Evolutionary conservation across 1,140 invertebrate genomes (phyloP).

Genomic region (Chymomyza costata): DNA sequence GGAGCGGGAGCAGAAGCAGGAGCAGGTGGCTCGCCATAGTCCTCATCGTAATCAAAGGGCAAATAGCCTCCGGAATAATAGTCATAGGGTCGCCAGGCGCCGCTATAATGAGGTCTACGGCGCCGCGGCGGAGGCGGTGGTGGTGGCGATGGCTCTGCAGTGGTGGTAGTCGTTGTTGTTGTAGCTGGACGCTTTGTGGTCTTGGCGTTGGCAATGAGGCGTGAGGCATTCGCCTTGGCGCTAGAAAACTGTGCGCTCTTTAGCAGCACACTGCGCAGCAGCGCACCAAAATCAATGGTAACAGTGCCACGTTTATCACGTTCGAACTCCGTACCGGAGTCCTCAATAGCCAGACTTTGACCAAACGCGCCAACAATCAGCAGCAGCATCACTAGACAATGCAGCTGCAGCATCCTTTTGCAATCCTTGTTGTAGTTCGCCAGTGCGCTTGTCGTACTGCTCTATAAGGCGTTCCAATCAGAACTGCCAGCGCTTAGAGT

Average conservation of each 20-base stretch:
- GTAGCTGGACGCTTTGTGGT: constrained; percentile 26
- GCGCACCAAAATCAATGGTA: constrained; percentile 48
- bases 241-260: constrained; percentile 53
- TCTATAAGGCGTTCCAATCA: constrained; percentile 45
- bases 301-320: constrained; percentile 30
- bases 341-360: neutral
- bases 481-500: constrained; percentile 44
- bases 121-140: constrained; percentile 14
- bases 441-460: constrained; percentile 27
- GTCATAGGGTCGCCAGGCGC: constrained; percentile 1
- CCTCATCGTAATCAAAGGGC: constrained; percentile 43
- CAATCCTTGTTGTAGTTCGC: neutral
- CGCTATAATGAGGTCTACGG: constrained; percentile 8
- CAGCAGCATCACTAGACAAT: constrained; percentile 14
- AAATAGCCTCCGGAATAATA: too few relatives aligned
- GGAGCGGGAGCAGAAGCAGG: constrained; percentile 3
- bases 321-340: neutral
- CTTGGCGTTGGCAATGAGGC: constrained; percentile 1
- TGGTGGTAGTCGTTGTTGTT: constrained; percentile 12
- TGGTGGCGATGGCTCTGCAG: constrained; percentile 9
- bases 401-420: constrained; percentile 29
- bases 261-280: constrained; percentile 50
- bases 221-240: constrained; percentile 37
- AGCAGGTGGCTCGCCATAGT: constrained; percentile 31
- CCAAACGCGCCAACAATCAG: constrained; percentile 1